These are phyloP conservation scores for Anolis sagrei DNA, from an alignment of 2,113 vertebrate genomes.

Conservation along the genomic window DNA sequence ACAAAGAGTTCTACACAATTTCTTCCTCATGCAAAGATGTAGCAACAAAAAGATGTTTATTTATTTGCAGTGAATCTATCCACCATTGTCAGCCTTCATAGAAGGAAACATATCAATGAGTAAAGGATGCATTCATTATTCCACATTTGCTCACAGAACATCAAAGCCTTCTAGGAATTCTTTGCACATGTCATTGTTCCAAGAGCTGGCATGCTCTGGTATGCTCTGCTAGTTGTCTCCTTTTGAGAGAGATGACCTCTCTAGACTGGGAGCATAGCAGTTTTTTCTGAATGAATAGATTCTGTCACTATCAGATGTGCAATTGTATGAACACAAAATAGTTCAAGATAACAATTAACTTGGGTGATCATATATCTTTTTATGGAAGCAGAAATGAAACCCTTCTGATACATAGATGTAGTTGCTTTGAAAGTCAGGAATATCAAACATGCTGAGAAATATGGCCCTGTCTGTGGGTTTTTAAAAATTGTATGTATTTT, in stretches of 20 bases:
- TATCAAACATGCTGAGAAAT: background rate
- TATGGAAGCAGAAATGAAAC: conserved; percentile 7
- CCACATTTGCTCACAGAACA: conserved; percentile 6
- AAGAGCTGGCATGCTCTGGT: conserved; percentile 5
- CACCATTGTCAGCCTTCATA: conserved; percentile 12
- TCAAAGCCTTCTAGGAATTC: background rate
- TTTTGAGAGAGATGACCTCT: conserved; percentile 15
- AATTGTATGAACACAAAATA: background rate
- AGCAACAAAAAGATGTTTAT: background rate
- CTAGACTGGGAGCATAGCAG: conserved; percentile 9
- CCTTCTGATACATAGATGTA: background rate
- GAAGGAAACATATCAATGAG: background rate
- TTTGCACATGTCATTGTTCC: background rate
- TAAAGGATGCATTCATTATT: background rate
- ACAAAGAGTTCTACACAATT: background rate
- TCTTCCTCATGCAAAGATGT: background rate
- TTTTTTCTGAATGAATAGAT: conserved; percentile 1
- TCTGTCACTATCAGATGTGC: background rate
- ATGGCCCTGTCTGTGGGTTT: background rate
- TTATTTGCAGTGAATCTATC: conserved; percentile 16
- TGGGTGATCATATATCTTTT: background rate
- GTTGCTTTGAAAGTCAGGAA: background rate
- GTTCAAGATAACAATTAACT: conserved; percentile 19
- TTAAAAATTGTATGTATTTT: background rate
- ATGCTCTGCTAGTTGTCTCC: conserved; percentile 22